Conservation (phyloP, 2,797 vertebrate genomes). For the Botia kubotai region DNA sequence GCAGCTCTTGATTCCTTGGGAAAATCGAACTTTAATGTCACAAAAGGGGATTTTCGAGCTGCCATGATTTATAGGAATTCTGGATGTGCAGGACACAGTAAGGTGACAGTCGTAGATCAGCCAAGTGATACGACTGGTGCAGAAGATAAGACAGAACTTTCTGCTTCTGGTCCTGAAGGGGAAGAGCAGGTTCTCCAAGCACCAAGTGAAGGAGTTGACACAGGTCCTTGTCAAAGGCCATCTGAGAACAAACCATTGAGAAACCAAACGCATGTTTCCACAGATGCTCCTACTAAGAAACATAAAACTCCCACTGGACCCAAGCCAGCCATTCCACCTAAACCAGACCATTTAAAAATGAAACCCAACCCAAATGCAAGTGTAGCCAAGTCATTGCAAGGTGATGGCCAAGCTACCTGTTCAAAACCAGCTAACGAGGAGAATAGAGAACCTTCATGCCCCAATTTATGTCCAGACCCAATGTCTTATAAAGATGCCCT, state of each 20-base stretch:
- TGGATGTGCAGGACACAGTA: conserved; percentile 68
- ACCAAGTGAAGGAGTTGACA: conserved; percentile 34
- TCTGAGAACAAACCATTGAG: conserved; percentile 45
- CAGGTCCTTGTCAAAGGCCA: conserved; percentile 46
- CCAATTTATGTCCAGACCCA: conserved; percentile 43
- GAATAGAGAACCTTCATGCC: conserved; percentile 56
- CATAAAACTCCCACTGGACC: conserved; percentile 66
- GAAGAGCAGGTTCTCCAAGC: conserved; percentile 61
- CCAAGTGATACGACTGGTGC: conserved; percentile 57
- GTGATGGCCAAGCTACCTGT: conserved; percentile 43
- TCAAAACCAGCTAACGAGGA: conserved; percentile 49
- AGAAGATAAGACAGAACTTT: conserved; percentile 76
- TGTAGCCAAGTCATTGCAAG: conserved; percentile 58
- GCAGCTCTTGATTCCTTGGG: conserved; percentile 82
- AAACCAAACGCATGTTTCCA: conserved; percentile 54
- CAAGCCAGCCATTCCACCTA: conserved; percentile 78
- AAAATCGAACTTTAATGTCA: conserved; percentile 84
- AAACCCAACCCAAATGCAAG: conserved; percentile 37
- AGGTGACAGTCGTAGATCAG: conserved; percentile 63
- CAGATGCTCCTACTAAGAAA: conserved; percentile 63
- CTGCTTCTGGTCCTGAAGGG: conserved; percentile 76
- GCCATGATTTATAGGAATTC: conserved; percentile 88
- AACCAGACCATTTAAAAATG: conserved; percentile 74
- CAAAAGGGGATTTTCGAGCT: conserved; percentile 85
- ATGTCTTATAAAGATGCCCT: conserved; percentile 46